Conservation (phyloP, 2,797 vertebrate species). For the Echeneis naucrates region DNA sequence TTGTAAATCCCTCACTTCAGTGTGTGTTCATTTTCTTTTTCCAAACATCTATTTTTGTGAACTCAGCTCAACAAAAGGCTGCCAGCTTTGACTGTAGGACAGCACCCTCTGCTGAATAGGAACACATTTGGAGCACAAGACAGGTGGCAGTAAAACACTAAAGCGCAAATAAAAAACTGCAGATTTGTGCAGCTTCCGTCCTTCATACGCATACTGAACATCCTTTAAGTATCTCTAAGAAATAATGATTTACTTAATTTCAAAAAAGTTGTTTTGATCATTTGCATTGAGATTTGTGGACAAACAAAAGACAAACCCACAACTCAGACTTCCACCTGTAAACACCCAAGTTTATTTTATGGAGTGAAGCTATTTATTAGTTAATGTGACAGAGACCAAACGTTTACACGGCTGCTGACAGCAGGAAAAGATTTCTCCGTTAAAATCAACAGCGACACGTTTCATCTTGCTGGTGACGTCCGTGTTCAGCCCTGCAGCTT, state of each 20-base stretch:
- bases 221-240: neutral
- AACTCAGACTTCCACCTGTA: neutral
- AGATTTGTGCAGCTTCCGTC: neutral
- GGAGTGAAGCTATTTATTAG: neutral
- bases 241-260: neutral
- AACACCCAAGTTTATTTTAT: conserved; percentile 8
- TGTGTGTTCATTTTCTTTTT: neutral
- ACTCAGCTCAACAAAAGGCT: too few relatives aligned
- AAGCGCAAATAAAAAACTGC: neutral
- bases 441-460: neutral
- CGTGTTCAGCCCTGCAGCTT: conserved; percentile 71
- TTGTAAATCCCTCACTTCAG: neutral
- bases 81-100: too few relatives aligned
- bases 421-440: neutral
- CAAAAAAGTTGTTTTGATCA: neutral
- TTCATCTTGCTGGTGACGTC: neutral
- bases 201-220: too few relatives aligned
- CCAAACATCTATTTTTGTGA: neutral
- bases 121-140: neutral
- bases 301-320: neutral
- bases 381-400: neutral
- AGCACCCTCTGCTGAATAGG: conserved; percentile 9
- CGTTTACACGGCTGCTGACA: neutral
- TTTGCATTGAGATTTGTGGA: neutral
- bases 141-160: neutral